Percentiles rank a stretch among this genome's conserved stretches.
Conservation (phyloP, 2,888 invertebrate species). For the Eupsilia transversa region DNA sequence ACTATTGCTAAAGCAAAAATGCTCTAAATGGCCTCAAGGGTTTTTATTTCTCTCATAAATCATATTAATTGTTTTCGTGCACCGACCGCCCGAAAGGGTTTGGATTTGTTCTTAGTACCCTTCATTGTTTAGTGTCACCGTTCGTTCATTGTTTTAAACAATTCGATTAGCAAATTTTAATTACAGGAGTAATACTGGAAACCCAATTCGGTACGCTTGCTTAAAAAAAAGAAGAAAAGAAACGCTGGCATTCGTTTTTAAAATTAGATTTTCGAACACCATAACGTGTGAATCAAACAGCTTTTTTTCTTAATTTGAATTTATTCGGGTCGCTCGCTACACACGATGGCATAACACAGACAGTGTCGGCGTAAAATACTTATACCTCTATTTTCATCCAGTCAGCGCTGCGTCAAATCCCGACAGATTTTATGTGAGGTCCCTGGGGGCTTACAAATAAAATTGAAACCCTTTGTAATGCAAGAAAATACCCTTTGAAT, state of each 20-base stretch:
- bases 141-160: constrained; percentile 66
- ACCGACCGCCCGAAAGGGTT: constrained; percentile 78
- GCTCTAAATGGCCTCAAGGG: constrained; percentile 84
- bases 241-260: constrained; percentile 22
- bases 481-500: constrained; percentile 73
- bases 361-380: constrained; percentile 55
- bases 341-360: constrained; percentile 48
- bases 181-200: constrained; percentile 52
- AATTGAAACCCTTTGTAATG: constrained; percentile 77
- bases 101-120: constrained; percentile 68
- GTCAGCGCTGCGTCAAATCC: constrained; percentile 72
- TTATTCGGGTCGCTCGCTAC: constrained; percentile 45
- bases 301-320: constrained; percentile 49
- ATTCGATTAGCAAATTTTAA: constrained; percentile 71
- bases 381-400: constrained; percentile 67
- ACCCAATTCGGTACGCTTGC: constrained; percentile 16
- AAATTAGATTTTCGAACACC: constrained; percentile 41
- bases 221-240: constrained; percentile 2
- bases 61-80: constrained; percentile 87
- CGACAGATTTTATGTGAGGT: constrained; percentile 67
- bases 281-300: constrained; percentile 30
- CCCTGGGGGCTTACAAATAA: constrained; percentile 76
- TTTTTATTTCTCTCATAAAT: constrained; percentile 87
- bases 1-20: constrained; percentile 85
- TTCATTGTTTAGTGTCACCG: constrained; percentile 71